Conservation (phyloP, 2,797 vertebrate genomes). For the Passerculus sandwichensis region DNA sequence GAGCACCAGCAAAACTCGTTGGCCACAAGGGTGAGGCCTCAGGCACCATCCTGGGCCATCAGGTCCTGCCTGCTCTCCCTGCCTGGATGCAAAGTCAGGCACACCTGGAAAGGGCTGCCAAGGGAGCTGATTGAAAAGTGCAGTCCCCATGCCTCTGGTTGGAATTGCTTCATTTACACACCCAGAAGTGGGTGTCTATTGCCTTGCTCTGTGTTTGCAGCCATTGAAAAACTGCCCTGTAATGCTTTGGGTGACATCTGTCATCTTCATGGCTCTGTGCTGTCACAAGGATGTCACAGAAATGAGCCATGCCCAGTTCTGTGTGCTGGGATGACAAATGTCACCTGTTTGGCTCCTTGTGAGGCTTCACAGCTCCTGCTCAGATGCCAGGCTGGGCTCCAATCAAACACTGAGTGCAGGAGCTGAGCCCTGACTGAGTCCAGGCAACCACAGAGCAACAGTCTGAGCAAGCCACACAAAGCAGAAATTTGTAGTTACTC, state of each 20-base stretch:
- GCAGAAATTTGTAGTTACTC: not conserved
- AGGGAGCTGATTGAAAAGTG: not conserved
- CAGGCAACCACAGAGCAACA: not conserved
- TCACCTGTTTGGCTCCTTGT: not conserved
- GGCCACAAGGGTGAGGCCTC: not conserved
- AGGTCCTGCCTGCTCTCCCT: not conserved
- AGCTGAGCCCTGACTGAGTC: not conserved
- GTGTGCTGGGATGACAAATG: conserved; percentile 1
- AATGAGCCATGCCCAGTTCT: not conserved
- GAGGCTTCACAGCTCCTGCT: not conserved
- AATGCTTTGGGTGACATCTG: not conserved
- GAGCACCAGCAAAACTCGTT: not conserved
- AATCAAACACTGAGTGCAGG: not conserved
- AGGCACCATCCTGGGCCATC: not conserved
- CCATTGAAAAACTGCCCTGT: not conserved
- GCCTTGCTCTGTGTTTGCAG: not conserved
- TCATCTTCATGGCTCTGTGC: not conserved
- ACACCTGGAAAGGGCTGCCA: not conserved
- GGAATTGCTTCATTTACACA: not conserved
- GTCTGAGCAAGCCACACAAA: not conserved
- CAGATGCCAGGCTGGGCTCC: not conserved
- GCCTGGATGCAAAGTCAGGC: not conserved
- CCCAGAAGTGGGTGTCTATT: not conserved
- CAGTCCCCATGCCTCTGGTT: not conserved
- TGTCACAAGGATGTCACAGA: not conserved